A percentile compares a stretch with the other conserved stretches of the same genome.
Evolutionary conservation across 2,888 invertebrate species (phyloP).

Genomic region (Copidosoma aretas): DNA sequence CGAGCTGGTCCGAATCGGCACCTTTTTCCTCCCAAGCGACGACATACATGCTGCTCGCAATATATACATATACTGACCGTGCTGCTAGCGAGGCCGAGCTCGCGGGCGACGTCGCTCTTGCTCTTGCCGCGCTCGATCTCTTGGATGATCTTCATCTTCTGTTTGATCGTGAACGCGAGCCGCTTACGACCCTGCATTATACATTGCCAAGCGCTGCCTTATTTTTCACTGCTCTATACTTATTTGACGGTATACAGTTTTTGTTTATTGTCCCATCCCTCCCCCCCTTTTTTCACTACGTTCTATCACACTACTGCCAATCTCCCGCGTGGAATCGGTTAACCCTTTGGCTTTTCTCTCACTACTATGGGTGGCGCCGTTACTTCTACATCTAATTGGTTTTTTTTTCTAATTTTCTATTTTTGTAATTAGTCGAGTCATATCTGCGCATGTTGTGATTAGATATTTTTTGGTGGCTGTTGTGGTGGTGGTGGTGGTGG

Average conservation of each 20-base stretch:
- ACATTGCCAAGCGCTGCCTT: constrained; percentile 27
- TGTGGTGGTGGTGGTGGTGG: constrained; percentile 2
- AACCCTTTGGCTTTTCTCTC: constrained; percentile 17
- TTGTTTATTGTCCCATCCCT: too few species aligned
- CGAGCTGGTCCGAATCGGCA: too few species aligned
- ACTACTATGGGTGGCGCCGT: background rate
- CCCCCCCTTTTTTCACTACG: too few species aligned
- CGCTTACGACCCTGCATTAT: constrained; percentile 66
- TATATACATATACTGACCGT: too few species aligned
- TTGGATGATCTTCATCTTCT: constrained; percentile 69
- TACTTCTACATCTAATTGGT: constrained; percentile 13
- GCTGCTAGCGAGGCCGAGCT: constrained; percentile 67
- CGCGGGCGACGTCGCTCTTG: constrained; percentile 67
- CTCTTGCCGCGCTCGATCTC: constrained; percentile 68
- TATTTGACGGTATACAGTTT: constrained; percentile 16
- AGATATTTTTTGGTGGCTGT: background rate
- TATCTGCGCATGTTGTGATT: constrained; percentile 1
- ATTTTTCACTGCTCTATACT: constrained; percentile 8
- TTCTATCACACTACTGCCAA: too few species aligned
- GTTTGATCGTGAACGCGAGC: constrained; percentile 69
- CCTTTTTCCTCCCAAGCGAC: too few species aligned
- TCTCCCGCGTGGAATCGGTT: background rate
- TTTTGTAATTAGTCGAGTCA: too few species aligned
- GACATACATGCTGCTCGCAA: too few species aligned
- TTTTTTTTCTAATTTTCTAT: constrained; percentile 21